Evolutionary conservation across 2,113 vertebrate genomes (phyloP).

Genomic region (Petroica traversi): DNA sequence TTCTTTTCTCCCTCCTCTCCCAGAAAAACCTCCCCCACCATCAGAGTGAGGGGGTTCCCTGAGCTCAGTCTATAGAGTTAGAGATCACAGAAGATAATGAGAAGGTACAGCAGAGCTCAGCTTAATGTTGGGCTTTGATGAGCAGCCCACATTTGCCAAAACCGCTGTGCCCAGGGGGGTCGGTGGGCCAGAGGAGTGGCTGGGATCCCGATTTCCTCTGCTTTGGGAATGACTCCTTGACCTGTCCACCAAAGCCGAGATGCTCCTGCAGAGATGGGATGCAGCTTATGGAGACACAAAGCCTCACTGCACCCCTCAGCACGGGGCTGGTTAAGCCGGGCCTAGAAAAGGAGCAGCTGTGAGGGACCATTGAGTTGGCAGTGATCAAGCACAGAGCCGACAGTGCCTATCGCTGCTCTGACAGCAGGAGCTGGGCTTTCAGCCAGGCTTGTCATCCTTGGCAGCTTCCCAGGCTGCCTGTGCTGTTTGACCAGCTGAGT

Average conservation of each 20-base stretch:
- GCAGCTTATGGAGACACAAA: neutral
- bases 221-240: neutral
- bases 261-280: fast-evolving
- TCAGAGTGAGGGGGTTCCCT: fast-evolving
- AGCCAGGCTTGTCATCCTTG: neutral
- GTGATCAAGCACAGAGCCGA: neutral
- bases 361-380: neutral
- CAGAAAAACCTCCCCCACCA: neutral
- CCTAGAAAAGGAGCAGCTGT: neutral
- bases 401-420: fast-evolving
- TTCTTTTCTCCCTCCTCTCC: neutral
- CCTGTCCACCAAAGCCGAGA: neutral
- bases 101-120: neutral
- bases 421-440: neutral
- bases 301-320: neutral
- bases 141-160: neutral
- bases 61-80: neutral
- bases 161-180: neutral
- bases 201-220: neutral
- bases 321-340: neutral
- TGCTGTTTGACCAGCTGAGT: neutral
- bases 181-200: neutral
- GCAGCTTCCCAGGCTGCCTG: neutral
- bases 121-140: neutral
- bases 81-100: neutral